phyloP scores from a whole-genome alignment of 2,797 vertebrate genomes.

The Chelonia mydas region DNA sequence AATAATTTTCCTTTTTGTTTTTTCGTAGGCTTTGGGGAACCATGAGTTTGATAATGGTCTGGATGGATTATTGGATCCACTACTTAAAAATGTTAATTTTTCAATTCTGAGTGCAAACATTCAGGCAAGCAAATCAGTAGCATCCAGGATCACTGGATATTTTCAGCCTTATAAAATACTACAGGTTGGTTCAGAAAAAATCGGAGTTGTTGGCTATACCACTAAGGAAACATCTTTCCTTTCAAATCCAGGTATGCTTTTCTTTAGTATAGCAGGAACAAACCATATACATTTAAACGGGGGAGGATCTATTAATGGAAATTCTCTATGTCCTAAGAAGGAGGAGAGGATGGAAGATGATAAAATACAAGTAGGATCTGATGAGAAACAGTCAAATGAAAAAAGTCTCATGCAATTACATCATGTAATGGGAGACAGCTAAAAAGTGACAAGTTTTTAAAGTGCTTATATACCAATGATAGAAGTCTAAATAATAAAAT shows the following conservation, averaged over 20 bases:
- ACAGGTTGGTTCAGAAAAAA: constrained; percentile 76
- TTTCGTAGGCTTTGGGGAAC: constrained; percentile 90
- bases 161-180: constrained; percentile 85
- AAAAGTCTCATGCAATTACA: too few species aligned
- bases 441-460: too few species aligned
- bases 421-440: too few species aligned
- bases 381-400: too few species aligned
- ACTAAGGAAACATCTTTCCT: constrained; percentile 89
- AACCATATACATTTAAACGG: background rate
- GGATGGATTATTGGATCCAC: constrained; percentile 88
- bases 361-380: too few species aligned
- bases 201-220: constrained; percentile 94
- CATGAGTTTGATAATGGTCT: constrained; percentile 96
- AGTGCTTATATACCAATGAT: too few species aligned
- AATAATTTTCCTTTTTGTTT: constrained; percentile 60
- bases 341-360: too few species aligned
- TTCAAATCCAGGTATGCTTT: constrained; percentile 87
- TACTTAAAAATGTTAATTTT: constrained; percentile 85
- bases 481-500: too few species aligned
- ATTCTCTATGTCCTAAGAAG: too few species aligned
- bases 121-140: constrained; percentile 76
- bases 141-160: constrained; percentile 77
- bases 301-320: too few species aligned
- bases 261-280: background rate
- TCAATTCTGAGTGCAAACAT: constrained; percentile 91